Evolutionary conservation across 2,888 invertebrate species (phyloP), one percentile per base, ranked within the genome.

Genomic region (Orchestes rusci): DNA sequence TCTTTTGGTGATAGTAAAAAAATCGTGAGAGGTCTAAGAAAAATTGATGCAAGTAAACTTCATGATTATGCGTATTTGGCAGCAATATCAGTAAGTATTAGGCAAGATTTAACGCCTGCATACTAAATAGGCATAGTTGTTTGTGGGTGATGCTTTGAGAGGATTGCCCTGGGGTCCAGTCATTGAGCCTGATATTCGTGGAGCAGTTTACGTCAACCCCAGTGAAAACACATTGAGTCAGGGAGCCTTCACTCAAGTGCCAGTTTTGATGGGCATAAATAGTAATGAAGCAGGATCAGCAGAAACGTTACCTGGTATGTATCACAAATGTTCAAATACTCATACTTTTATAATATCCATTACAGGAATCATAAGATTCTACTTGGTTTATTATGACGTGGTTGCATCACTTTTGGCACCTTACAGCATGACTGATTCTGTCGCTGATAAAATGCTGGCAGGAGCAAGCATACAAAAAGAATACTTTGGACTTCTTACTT

Each of bases 231-330:
- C 35, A 5, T 39, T 57, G 7, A 17, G 15, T 4, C 37, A 29
- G 7, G 57, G 58, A 8, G 18, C 47, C 12, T 55, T 58, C 18
- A 30, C 39, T 16, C 43, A 36, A 43, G 52, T 74, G 18, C 73
- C 74, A 3, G 53, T 73, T 2, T 71, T 75, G 68, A 71, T 75
- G 3, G 75, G 75, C 5, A 19, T 39, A 8, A 39, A 31, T 15
- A 43, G 36, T 36, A 13, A 43, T 16, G 43, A 43, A 31, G 36
- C 30, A 7, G 43, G 16, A 12, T 30, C 15, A 3, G 37, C 15
- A 7, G 15, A 8, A 3, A 7, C 3, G 3, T 8, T 37, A 13
- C 15, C n/a, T n/a, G n/a, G n/a, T n/a, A n/a, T n/a, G n/a, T n/a
- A n/a, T n/a, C n/a, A n/a, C n/a, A n/a, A n/a, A n/a, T n/a, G n/a